Percentiles rank a stretch among this genome's conserved stretches.
Conservation (phyloP, 2,888 invertebrate genomes). For the Polylopha cassiicola region DNA sequence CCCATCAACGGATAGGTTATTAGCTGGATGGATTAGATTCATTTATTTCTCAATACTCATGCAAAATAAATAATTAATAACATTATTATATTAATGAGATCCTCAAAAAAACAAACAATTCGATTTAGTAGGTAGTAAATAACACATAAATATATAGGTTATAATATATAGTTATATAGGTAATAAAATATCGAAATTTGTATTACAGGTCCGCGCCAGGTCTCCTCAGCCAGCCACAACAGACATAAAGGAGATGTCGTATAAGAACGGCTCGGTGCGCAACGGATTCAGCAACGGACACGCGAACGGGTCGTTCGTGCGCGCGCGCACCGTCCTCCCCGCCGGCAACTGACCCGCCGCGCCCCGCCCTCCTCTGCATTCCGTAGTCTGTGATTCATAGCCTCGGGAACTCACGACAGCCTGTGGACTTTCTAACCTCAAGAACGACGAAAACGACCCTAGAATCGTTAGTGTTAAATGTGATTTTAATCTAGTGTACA, state of each 20-base stretch:
- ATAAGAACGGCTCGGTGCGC: constrained; percentile 52
- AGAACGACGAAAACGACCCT: constrained; percentile 33
- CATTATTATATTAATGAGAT: too few relatives aligned
- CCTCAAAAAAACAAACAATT: too few relatives aligned
- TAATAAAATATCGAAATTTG: too few relatives aligned
- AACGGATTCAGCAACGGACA: constrained; percentile 64
- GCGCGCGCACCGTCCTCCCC: constrained; percentile 63
- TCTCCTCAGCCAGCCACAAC: constrained; percentile 46
- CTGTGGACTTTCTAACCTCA: constrained; percentile 30
- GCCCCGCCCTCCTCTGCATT: constrained; percentile 27
- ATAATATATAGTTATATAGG: too few relatives aligned
- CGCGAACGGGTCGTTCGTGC: constrained; percentile 38
- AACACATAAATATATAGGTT: too few relatives aligned
- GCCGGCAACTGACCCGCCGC: constrained; percentile 65
- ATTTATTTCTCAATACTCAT: too few relatives aligned
- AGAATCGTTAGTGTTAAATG: constrained; percentile 52
- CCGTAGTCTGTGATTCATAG: constrained; percentile 49
- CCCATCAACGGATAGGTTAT: too few relatives aligned
- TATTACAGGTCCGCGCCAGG: constrained; percentile 45
- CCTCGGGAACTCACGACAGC: constrained; percentile 33
- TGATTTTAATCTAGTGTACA: constrained; percentile 71
- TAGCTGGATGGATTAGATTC: too few relatives aligned
- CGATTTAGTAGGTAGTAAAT: too few relatives aligned
- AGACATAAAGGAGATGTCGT: constrained; percentile 39
- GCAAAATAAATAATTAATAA: too few relatives aligned